phyloP scores from a whole-genome alignment of 2,797 vertebrate species.

The Menidia menidia region DNA sequence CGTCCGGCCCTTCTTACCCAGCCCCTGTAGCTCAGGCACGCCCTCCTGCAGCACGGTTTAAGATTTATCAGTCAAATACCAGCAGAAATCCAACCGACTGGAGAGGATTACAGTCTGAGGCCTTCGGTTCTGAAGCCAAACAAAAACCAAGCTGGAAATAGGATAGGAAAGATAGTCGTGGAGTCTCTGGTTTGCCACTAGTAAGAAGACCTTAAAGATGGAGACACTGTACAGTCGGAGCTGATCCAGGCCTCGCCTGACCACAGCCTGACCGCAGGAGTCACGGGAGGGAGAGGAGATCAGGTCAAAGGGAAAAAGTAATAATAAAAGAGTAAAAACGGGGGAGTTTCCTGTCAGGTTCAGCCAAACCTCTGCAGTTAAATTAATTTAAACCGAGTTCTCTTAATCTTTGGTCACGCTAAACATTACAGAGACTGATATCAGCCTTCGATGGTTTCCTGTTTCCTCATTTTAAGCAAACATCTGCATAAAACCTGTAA shows the following conservation, averaged over 20 bases:
- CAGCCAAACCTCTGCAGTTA: not conserved
- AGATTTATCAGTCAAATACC: not conserved
- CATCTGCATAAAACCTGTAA: too few species aligned
- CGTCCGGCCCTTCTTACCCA: not conserved
- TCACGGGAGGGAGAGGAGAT: not conserved
- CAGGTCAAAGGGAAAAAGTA: not conserved
- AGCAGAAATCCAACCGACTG: not conserved
- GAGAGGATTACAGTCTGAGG: not conserved
- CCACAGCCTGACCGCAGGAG: slow-evolving; percentile 27
- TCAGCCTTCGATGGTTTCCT: too few species aligned
- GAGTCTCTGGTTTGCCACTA: not conserved
- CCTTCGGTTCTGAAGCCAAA: not conserved
- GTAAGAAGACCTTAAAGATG: not conserved
- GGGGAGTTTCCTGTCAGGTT: not conserved
- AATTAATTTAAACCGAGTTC: too few species aligned
- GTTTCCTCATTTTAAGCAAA: too few species aligned
- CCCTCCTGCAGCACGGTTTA: not conserved
- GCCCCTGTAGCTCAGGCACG: not conserved
- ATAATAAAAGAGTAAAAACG: not conserved
- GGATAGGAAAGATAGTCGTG: not conserved
- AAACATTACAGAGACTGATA: too few species aligned
- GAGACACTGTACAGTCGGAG: slow-evolving; percentile 8
- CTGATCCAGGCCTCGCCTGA: slow-evolving; percentile 6
- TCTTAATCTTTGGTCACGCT: too few species aligned
- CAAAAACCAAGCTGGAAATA: not conserved